Base-by-base conservation (phyloP, 2,797 vertebrate genomes). In the Tarsius wallacei region DNA sequence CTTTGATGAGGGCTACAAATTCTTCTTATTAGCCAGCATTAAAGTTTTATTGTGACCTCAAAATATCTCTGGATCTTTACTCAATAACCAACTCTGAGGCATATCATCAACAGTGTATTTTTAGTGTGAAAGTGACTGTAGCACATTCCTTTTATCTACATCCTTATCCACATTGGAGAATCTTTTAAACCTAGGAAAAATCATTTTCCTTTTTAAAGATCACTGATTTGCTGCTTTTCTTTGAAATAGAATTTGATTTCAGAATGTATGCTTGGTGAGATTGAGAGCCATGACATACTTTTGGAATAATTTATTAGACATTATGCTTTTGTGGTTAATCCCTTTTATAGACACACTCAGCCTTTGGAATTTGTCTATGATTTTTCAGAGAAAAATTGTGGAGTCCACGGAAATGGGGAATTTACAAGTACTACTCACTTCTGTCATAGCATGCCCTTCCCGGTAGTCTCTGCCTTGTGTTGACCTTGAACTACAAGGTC, bases 71-170 rank as follows among this genome's bases (percentile, higher is more conserved):
- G 51, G 78, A 24, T 51, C 47, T 82, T 36, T 63, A 16, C 5
- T 68, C 61, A 49, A 22, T 71, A n/a, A 36, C 47, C 1, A 19
- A 36, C 73, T 0, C 7, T 17, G 71, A 11, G 19, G 36, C 0
- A 0, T 22, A 1, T n/a, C 0, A 0, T 47, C 10, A 0, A 0
- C 17, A 5, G 53, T 76, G 74, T 16, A 15, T 21, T 49, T 24
- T 47, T 6, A 13, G 7, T 2, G 14, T 13, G 59, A 4, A 24
- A 2, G 0, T 55, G 0, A 0, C 2, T 7, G 10, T 16, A 42
- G 12, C 22, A 13, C n/a, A 2, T 21, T 1, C 33, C 57, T 64
- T 4, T 0, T 1, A 15, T 2, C 2, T 10, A 16, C 3, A 22
- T 19, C 36, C 51, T 3, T 59, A 42, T 22, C 21, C 24, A 19